Evolutionary conservation across 2,888 invertebrate species (phyloP), one percentile per base, ranked within the genome.

Genomic region (Drosophila maculinotata): DNA sequence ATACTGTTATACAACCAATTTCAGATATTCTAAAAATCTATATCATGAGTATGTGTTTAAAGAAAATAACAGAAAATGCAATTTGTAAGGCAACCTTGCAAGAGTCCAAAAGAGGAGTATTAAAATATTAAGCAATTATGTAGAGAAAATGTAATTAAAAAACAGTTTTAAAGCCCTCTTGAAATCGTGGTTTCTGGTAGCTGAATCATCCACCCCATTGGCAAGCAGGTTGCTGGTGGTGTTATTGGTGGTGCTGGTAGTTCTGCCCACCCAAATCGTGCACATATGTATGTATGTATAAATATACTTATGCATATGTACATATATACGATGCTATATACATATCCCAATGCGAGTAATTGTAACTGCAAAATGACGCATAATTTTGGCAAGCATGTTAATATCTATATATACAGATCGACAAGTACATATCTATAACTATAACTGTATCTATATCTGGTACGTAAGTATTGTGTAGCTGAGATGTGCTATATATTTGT

Each of bases 341-440:
- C n/a, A 20, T 20, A 20, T 20, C 20, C 4, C 20, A 38, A 4
- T 66, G 59, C 53, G 60, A 49, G 51, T 48, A 28, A 20, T 52
- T 51, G 63, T 45, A 62, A 62, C 42, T 63, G 64, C 64, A 64
- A 64, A 35, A 64, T 65, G 64, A 42, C 54, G 54, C 64, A 65
- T 65, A 35, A 64, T 42, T 62, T 64, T 65, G 64, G 54, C 64
- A 65, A 33, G 30, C 36, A 51, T 44, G 23, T 62, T 35, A 20
- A 47, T 23, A 17, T 10, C 4, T 17, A 36, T 51, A 59, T 47
- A 36, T 14, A 42, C 28, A 26, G 8, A 45, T 20, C 20, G 2
- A 20, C 4, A 20, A 20, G 20, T 56, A 45, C 36, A 33, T 42
- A 26, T 23, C 14, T 45, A 2, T 26, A 30, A 1, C 9, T 25